Evolutionary conservation across 92 coral and sea anemone genomes (phyloP), one percentile per base, ranked within the genome.

Genomic region (Phenganax marumi): DNA sequence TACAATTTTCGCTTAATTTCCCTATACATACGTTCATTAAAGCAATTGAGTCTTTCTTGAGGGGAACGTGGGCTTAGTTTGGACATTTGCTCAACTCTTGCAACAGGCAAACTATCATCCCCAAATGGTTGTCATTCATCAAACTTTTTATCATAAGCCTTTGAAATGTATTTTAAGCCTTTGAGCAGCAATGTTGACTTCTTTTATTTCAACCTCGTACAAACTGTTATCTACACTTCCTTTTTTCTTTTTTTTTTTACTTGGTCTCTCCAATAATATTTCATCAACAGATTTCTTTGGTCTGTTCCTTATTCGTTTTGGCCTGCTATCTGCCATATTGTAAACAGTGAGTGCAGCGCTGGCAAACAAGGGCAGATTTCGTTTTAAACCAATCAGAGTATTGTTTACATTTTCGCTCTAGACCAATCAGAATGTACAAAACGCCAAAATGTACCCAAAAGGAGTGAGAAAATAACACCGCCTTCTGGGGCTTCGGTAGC

Each of bases 1-100:
- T 69, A 79, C 84, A 85, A 72, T 79, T 79, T 85, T 46, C 80
- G 77, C 81, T 71, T 85, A 58, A 79, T 85, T 39, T 69, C 85
- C 68, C 85, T n/a, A 72, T 70, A 84, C 48, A 73, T 48, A 43
- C 52, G 50, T 48, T 85, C 79, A 69, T 50, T 62, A 69, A 85
- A 79, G 19, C 77, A 55, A 39, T 61, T 54, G 56, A 79, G 53
- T 13, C 84, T 68, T 66, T 85, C 84, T 13, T 52, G 39, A 33
- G 71, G 64, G 24, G 80, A 81, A n/a, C n/a, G n/a, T n/a, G n/a
- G n/a, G n/a, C n/a, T n/a, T n/a, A n/a, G n/a, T n/a, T n/a, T n/a
- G n/a, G n/a, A n/a, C 70, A 62, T 84, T 22, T 50, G 75, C 64
- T 76, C 87, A 22, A 56, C 18, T 19, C 81, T 74, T 18, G 75